Evolutionary conservation across 2,797 vertebrate genomes (phyloP), one percentile per base, ranked within the genome.

Genomic region (Spinus olivaceus): DNA sequence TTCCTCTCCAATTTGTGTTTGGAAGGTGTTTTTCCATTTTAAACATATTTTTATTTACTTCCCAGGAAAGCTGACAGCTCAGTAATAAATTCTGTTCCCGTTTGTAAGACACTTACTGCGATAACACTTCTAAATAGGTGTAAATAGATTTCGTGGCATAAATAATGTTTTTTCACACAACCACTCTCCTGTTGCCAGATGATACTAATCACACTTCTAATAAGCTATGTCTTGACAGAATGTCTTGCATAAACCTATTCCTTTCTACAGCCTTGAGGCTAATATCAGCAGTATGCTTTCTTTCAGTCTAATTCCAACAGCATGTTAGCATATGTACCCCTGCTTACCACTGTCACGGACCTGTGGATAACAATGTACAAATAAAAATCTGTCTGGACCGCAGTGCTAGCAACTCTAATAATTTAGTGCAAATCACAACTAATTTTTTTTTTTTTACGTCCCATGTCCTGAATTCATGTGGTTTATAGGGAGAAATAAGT

Each of bases 181-280:
- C 4, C 19, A 6, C 28, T 86, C 25, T 66, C n/a, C 23, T 66
- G 42, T 74, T 92, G 88, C 17, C 46, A 90, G 63, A 88, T 73
- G 47, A 89, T 73, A 69, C 66, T 61, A 96, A 95, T 91, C 60
- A 77, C 4, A 33, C 82, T 87, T 93, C 73, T 71, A 94, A 81
- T 69, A 91, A 91, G 61, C 14, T 47, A 8, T 46, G 33, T 42
- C 83, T 81, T 90, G 37, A 73, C 70, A 94, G 66, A 86, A 57
- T 60, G 8, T 22, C 23, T 77, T 49, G 9, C 3, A 7, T 70
- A 63, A 83, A 46, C 22, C 20, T 81, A 50, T 72, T 78, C 25
- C 24, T 63, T 65, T 64, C 56, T 66, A 20, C 23, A 66, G 66
- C 39, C 57, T 53, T 59, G 17, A 88, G 70, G 71, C 59, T 86